phyloP scores from a whole-genome alignment of 1,140 invertebrate genomes.

The Zelostemma sp. region DNA sequence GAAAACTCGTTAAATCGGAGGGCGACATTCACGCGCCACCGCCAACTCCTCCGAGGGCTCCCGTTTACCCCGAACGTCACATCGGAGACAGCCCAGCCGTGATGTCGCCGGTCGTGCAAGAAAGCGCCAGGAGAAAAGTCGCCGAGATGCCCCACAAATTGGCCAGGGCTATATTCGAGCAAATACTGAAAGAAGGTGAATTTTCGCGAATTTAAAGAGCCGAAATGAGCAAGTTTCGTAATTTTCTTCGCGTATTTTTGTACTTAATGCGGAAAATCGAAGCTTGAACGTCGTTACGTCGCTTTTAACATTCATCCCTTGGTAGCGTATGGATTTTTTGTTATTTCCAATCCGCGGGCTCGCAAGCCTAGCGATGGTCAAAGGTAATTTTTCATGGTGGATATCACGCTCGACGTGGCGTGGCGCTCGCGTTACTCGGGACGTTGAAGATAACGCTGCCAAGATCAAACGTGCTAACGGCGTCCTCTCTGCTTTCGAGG shows the following conservation, averaged over 20 bases:
- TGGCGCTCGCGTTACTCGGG: conserved; percentile 49
- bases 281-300: conserved; percentile 50
- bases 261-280: conserved; percentile 47
- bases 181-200: conserved; percentile 54
- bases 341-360: conserved; percentile 56
- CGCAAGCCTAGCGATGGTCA: conserved; percentile 58
- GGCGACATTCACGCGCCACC: conserved; percentile 48
- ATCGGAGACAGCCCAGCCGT: conserved; percentile 53
- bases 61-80: conserved; percentile 46
- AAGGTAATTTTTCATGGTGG: conserved; percentile 72
- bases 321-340: conserved; percentile 63
- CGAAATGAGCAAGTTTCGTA: too few relatives aligned
- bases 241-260: too few relatives aligned
- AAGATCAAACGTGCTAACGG: conserved; percentile 69
- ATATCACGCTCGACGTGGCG: conserved; percentile 65
- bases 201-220: too few relatives aligned
- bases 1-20: conserved; percentile 59
- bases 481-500: conserved; percentile 53
- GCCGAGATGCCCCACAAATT: conserved; percentile 24
- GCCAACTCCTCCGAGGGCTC: conserved; percentile 25
- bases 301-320: conserved; percentile 64
- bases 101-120: conserved; percentile 8
- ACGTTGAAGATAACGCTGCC: conserved; percentile 62
- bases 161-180: conserved; percentile 57
- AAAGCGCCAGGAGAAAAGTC: conserved; percentile 10